Evolutionary conservation across 2,113 vertebrate genomes (phyloP).

Genomic region (Heterochromis multidens): DNA sequence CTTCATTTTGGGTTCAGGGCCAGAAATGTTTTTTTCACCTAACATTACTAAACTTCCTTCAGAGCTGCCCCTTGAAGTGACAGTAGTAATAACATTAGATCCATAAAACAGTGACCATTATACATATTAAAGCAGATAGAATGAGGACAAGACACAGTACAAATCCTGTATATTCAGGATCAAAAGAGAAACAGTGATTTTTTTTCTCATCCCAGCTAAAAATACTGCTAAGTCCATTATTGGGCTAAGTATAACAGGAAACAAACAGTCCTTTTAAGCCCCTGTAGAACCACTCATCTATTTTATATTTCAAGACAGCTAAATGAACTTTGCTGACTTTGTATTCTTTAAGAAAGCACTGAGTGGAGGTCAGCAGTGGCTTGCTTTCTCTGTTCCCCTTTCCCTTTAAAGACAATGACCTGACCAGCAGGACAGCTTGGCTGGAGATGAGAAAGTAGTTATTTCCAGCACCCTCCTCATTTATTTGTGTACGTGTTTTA

Average conservation of each 20-base stretch:
- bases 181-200: slow-evolving; percentile 29
- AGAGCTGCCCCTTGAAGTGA: neutral
- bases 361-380: neutral
- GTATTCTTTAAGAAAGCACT: neutral
- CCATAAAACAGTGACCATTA: neutral
- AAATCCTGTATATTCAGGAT: slow-evolving; percentile 12
- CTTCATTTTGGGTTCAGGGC: neutral
- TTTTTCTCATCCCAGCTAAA: slow-evolving; percentile 17
- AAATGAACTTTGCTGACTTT: slow-evolving; percentile 44
- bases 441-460: slow-evolving; percentile 62
- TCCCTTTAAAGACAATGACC: slow-evolving; percentile 65
- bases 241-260: slow-evolving; percentile 17
- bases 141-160: slow-evolving; percentile 34
- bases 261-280: slow-evolving; percentile 38
- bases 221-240: slow-evolving; percentile 5
- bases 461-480: slow-evolving; percentile 60
- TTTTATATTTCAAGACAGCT: neutral
- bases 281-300: slow-evolving; percentile 11
- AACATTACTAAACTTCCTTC: neutral
- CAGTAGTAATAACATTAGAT: neutral
- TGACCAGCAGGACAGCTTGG: slow-evolving; percentile 51
- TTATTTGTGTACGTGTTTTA: slow-evolving; percentile 64
- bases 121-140: slow-evolving; percentile 32
- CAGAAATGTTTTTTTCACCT: neutral
- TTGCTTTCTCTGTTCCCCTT: neutral